A percentile compares a stretch with the other conserved stretches of the same genome.
These are phyloP conservation scores for Danio rerio DNA, from an alignment of 2,113 vertebrate genomes.

Conservation along the genomic window DNA sequence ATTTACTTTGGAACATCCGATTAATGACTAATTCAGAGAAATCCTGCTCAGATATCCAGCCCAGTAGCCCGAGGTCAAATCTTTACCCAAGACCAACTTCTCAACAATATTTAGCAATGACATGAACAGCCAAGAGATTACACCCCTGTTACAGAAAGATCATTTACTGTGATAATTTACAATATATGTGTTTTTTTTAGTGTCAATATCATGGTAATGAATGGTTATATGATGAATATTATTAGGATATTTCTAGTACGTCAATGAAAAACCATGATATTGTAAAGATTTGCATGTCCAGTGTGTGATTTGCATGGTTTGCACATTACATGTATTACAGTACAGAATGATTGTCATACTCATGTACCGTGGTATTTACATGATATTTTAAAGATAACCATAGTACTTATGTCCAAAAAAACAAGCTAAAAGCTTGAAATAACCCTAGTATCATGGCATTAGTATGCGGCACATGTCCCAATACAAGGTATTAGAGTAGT, in stretches of 20 bases:
- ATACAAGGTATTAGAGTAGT: too few species aligned
- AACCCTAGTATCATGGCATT: too few species aligned
- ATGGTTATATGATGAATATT: background rate
- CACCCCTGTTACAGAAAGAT: background rate
- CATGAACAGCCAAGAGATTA: constrained; percentile 21
- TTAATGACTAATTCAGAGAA: constrained; percentile 33
- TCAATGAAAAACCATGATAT: background rate
- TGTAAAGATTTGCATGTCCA: background rate
- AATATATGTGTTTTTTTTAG: too few species aligned
- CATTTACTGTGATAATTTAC: too few species aligned
- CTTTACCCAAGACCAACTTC: constrained; percentile 20
- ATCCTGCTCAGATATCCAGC: background rate
- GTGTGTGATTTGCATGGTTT: background rate
- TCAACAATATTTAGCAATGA: constrained; percentile 31
- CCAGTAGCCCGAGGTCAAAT: constrained; percentile 14
- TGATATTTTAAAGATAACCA: background rate
- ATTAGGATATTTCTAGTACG: background rate
- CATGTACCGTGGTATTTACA: background rate
- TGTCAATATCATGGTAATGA: background rate
- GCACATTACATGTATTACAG: background rate
- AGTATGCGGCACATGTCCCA: too few species aligned
- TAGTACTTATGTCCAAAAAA: too few species aligned
- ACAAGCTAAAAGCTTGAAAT: too few species aligned
- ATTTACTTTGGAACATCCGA: constrained; percentile 7
- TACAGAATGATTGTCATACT: background rate